These are phyloP conservation scores for Agriopis marginaria DNA, from an alignment of 2,888 invertebrate genomes.

Conservation along the genomic window DNA sequence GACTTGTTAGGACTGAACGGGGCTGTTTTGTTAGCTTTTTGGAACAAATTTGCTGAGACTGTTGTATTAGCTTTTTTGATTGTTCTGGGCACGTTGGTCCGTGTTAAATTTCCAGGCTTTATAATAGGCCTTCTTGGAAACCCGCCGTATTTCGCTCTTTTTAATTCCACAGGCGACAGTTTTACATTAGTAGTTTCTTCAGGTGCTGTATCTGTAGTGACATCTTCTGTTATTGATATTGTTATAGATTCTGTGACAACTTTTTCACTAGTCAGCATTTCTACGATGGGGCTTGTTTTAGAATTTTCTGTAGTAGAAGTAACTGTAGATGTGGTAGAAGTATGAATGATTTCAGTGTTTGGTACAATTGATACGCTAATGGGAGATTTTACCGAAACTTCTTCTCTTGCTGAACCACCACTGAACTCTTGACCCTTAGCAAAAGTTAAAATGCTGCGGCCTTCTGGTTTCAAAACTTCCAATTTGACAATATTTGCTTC, in stretches of 20 bases:
- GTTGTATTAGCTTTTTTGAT: conserved; percentile 68
- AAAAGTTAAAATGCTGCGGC: conserved; percentile 70
- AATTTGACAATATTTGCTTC: conserved; percentile 69
- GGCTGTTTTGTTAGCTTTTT: conserved; percentile 72
- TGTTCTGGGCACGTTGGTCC: conserved; percentile 47
- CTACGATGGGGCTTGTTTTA: conserved; percentile 52
- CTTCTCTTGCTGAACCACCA: conserved; percentile 63
- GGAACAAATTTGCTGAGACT: conserved; percentile 55
- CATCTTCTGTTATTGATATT: conserved; percentile 47
- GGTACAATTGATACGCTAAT: conserved; percentile 65
- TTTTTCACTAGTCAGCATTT: conserved; percentile 50
- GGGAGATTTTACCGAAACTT: conserved; percentile 62
- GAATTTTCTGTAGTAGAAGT: conserved; percentile 42
- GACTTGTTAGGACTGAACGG: conserved; percentile 70
- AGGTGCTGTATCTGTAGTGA: conserved; percentile 61
- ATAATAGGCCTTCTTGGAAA: conserved; percentile 74
- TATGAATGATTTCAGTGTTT: conserved; percentile 44
- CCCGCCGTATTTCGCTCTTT: conserved; percentile 71
- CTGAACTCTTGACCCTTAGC: conserved; percentile 77
- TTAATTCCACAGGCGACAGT: conserved; percentile 66
- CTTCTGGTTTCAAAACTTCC: conserved; percentile 69
- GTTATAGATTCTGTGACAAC: conserved; percentile 57
- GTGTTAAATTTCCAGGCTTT: conserved; percentile 70
- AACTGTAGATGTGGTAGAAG: conserved; percentile 47
- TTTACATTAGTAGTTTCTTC: conserved; percentile 71